Conservation (phyloP, 1,140 invertebrate genomes). For the Halesus radiatus region DNA sequence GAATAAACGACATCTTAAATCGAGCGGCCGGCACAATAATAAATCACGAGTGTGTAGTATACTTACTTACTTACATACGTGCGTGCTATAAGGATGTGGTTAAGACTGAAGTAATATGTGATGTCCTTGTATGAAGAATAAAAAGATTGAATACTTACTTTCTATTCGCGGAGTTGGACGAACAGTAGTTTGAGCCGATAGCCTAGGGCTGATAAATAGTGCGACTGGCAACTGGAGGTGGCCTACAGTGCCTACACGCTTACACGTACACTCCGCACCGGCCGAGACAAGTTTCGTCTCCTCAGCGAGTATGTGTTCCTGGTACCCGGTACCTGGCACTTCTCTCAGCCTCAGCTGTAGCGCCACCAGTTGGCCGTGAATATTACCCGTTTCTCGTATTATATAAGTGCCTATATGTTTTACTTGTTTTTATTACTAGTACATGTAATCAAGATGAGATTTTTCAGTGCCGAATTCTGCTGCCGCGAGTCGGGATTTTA, state of each 20-base stretch:
- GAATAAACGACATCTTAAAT: constrained; percentile 25
- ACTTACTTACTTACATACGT: background rate
- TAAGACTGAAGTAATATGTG: no score
- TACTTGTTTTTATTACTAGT: constrained; percentile 14
- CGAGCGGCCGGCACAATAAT: constrained; percentile 8
- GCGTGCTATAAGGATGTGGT: constrained; percentile 10
- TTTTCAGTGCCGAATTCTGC: constrained; percentile 7
- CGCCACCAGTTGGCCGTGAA: constrained; percentile 38
- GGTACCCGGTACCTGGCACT: background rate
- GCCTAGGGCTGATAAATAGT: no score
- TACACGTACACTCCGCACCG: no score
- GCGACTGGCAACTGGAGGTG: no score
- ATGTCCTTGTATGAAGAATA: no score
- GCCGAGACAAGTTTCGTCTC: no score
- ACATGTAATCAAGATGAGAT: constrained; percentile 12
- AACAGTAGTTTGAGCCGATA: background rate
- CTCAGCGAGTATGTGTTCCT: no score
- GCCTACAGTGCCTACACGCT: no score
- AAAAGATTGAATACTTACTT: background rate
- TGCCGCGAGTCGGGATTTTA: background rate
- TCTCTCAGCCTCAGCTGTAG: background rate
- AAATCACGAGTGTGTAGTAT: background rate
- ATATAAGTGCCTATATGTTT: constrained; percentile 24
- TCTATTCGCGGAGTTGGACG: background rate
- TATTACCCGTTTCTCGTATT: constrained; percentile 32